Evolutionary conservation across 2,888 invertebrate species (phyloP).

Genomic region (Cataglyphis livida): DNA sequence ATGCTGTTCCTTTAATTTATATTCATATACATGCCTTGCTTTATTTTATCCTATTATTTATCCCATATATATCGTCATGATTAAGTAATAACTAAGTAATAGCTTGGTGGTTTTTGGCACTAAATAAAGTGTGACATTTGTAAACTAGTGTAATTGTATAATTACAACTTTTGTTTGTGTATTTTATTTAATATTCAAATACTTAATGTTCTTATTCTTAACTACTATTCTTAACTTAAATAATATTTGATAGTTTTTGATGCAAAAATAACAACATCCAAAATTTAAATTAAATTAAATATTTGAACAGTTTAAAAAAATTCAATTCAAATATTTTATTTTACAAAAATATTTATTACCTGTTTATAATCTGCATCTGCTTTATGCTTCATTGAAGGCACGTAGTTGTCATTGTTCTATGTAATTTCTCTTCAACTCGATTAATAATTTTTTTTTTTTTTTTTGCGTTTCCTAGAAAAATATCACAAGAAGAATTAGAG

Average conservation of each 20-base stretch:
- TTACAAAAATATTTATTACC: background rate
- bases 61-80: background rate
- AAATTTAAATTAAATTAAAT: constrained; percentile 1
- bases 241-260: background rate
- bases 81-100: background rate
- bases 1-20: background rate
- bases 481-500: background rate
- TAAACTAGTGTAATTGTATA: background rate
- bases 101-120: too few relatives aligned
- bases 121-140: too few relatives aligned
- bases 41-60: background rate
- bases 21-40: background rate
- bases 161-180: background rate
- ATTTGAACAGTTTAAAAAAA: background rate
- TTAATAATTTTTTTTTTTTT: background rate
- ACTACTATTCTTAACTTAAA: background rate
- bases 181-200: background rate
- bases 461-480: background rate
- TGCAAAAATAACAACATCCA: background rate
- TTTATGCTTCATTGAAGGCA: background rate
- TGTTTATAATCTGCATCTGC: background rate
- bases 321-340: background rate
- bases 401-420: background rate
- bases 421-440: background rate
- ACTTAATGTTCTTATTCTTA: background rate